Percentiles rank a stretch among this genome's conserved stretches.
Conservation (phyloP, 2,113 vertebrate genomes). For the Hyla sarda region DNA sequence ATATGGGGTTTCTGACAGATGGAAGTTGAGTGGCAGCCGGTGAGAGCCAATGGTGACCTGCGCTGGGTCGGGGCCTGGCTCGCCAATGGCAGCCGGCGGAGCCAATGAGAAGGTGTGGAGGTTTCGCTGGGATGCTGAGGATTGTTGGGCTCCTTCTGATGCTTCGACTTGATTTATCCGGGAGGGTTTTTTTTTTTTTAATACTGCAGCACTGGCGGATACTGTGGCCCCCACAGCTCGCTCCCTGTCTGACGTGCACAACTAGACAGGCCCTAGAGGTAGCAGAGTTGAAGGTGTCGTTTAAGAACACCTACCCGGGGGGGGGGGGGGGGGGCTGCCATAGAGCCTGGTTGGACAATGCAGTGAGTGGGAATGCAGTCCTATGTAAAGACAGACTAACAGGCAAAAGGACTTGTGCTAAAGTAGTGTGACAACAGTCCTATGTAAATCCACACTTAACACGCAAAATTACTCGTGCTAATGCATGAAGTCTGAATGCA, state of each 20-base stretch:
- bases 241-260: too few relatives aligned
- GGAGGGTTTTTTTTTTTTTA: slow-evolving; percentile 43
- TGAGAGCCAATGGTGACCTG: slow-evolving; percentile 35
- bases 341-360: too few relatives aligned
- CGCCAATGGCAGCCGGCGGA: slow-evolving; percentile 6
- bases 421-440: too few relatives aligned
- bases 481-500: too few relatives aligned
- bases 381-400: too few relatives aligned
- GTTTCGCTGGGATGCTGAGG: neutral
- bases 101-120: slow-evolving; percentile 48
- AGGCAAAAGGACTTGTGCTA: too few relatives aligned
- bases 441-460: too few relatives aligned
- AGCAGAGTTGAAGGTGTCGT: neutral
- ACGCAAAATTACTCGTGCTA: too few relatives aligned
- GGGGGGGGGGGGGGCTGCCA: too few relatives aligned
- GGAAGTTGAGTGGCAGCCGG: slow-evolving; percentile 46
- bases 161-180: slow-evolving; percentile 50
- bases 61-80: slow-evolving; percentile 36
- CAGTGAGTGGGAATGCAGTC: neutral
- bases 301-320: too few relatives aligned
- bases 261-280: neutral
- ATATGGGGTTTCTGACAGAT: slow-evolving; percentile 59
- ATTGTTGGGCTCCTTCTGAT: slow-evolving; percentile 17
- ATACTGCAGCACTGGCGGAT: slow-evolving; percentile 44
- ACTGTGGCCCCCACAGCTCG: neutral